Evolutionary conservation across 2,888 invertebrate species (phyloP).

Genomic region (Chrysotoxum bicinctum): DNA sequence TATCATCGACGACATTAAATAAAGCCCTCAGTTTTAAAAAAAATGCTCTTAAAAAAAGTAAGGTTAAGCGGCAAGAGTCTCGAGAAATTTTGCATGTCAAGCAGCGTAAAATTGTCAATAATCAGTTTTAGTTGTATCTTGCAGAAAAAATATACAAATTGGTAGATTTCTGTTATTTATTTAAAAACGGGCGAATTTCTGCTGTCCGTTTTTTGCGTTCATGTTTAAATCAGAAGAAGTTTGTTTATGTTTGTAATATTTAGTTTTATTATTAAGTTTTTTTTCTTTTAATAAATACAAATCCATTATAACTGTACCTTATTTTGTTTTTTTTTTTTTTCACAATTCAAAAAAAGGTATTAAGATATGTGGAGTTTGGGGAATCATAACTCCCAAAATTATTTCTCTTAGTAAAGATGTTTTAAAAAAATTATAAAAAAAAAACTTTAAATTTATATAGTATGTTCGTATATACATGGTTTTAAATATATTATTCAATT

Average conservation of each 20-base stretch:
- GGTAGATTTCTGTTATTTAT: background rate
- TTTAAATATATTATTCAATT: too few relatives aligned
- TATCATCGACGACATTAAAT: background rate
- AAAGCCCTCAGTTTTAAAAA: slow-evolving; percentile 74
- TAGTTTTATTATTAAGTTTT: slow-evolving; percentile 15
- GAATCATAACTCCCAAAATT: too few relatives aligned
- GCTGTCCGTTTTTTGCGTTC: background rate
- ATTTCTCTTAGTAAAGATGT: too few relatives aligned
- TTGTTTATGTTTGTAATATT: slow-evolving; percentile 9
- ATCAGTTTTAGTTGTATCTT: slow-evolving; percentile 28
- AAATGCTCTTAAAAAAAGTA: slow-evolving; percentile 67
- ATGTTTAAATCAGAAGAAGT: slow-evolving; percentile 1
- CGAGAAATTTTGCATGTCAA: slow-evolving; percentile 73
- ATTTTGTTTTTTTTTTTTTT: background rate
- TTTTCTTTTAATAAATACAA: slow-evolving; percentile 28
- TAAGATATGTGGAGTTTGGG: too few relatives aligned
- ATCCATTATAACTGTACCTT: background rate
- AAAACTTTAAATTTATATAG: too few relatives aligned
- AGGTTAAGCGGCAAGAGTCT: slow-evolving; percentile 68
- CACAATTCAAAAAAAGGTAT: too few relatives aligned
- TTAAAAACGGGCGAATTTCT: background rate
- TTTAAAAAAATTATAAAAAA: too few relatives aligned
- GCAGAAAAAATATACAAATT: background rate
- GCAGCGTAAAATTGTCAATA: slow-evolving; percentile 45
- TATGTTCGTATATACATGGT: too few relatives aligned